These are phyloP conservation scores for Eueides isabella DNA, from an alignment of 1,140 invertebrate species.

Conservation along the genomic window DNA sequence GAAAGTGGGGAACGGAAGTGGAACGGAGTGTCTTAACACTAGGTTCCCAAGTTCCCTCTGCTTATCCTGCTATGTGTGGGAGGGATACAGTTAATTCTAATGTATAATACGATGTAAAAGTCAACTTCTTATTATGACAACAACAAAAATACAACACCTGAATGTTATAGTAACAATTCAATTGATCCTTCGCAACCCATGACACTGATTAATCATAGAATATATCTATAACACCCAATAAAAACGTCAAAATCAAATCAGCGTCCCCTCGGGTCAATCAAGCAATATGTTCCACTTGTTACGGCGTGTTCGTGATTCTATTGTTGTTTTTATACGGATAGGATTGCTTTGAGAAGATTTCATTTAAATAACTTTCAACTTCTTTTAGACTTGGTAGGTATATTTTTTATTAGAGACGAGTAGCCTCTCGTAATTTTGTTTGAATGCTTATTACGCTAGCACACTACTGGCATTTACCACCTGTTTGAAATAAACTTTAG, in stretches of 20 bases:
- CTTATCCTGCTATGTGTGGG: no score
- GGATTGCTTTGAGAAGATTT: not conserved
- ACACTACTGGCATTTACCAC: no score
- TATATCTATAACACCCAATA: conserved; percentile 72
- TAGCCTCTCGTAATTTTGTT: no score
- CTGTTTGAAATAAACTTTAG: no score
- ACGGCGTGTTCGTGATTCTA: not conserved
- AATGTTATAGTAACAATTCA: not conserved
- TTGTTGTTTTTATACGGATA: conserved; percentile 17
- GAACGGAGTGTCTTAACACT: no score
- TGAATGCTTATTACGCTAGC: no score
- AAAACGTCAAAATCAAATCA: conserved; percentile 73
- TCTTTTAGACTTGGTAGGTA: not conserved
- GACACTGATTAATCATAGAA: conserved; percentile 39
- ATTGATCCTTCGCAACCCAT: conserved; percentile 11
- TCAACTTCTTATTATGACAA: not conserved
- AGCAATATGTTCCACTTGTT: conserved; percentile 22
- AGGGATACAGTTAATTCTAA: no score
- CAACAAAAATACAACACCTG: not conserved
- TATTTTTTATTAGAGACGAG: not conserved
- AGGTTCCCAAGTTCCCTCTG: no score
- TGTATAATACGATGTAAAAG: no score
- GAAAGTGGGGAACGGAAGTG: no score
- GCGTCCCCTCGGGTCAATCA: conserved; percentile 51
- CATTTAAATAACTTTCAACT: no score